Conservation (phyloP, 2,797 vertebrate species). For the Micropoecilia bifurca region DNA sequence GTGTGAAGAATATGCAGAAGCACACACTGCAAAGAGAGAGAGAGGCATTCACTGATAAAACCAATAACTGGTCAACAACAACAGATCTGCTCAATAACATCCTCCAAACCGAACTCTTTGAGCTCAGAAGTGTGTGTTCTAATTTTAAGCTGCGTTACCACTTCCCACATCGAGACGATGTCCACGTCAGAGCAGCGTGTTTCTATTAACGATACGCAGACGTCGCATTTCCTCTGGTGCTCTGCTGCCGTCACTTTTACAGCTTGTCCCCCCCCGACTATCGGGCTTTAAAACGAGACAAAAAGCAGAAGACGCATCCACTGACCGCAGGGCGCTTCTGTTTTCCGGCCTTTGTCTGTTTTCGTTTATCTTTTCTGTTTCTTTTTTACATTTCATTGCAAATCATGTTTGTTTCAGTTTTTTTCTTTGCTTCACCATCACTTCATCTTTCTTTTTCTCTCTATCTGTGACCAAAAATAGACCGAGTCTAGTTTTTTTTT, state of each 20-base stretch:
- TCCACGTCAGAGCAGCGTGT: background rate
- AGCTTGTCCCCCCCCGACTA: constrained; percentile 6
- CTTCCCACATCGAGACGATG: background rate
- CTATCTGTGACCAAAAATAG: constrained; percentile 59
- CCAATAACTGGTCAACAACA: no score
- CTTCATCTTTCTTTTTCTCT: constrained; percentile 34
- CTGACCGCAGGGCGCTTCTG: background rate
- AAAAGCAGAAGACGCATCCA: background rate
- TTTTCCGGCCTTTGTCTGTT: background rate
- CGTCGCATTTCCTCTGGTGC: constrained; percentile 43
- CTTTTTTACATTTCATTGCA: background rate
- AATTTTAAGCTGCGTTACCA: background rate
- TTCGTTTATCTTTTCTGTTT: background rate
- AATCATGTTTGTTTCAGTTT: background rate
- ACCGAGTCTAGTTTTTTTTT: constrained; percentile 38
- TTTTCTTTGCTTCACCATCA: constrained; percentile 20
- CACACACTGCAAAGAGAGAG: no score
- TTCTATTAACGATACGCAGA: constrained; percentile 17
- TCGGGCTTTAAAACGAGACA: constrained; percentile 10
- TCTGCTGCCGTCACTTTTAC: constrained; percentile 13
- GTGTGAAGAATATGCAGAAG: no score
- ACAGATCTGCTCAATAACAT: background rate
- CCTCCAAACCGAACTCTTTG: background rate
- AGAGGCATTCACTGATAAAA: no score
- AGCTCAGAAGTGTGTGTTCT: background rate